Percentiles rank a stretch among this genome's conserved stretches.
Conservation (phyloP, 2,113 vertebrate genomes). For the Capreolus pygargus region DNA sequence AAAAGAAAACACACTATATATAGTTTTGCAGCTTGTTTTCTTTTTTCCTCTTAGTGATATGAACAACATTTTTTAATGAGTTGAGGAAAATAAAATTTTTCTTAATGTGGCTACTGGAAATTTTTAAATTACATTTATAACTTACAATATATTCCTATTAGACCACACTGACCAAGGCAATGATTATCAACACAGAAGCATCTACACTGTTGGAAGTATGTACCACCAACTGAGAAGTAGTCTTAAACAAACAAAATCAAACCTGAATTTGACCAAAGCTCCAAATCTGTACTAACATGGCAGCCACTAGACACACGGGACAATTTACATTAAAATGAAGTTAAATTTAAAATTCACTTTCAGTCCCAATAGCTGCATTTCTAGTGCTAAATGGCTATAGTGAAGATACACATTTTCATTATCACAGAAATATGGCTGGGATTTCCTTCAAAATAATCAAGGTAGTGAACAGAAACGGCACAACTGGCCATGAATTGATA, state of each 20-base stretch:
- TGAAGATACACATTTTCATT: background rate
- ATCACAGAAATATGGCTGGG: background rate
- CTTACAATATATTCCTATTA: background rate
- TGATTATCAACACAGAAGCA: background rate
- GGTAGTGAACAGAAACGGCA: background rate
- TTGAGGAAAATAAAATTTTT: background rate
- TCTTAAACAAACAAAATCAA: background rate
- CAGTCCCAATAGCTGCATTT: background rate
- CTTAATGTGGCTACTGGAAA: background rate
- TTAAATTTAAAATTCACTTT: constrained; percentile 13
- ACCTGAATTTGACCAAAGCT: background rate
- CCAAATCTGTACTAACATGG: background rate
- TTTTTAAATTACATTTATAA: background rate
- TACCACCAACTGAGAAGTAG: background rate
- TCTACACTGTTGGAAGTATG: background rate
- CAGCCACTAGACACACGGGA: background rate
- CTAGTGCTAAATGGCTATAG: background rate
- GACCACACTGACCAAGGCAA: background rate
- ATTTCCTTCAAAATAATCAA: constrained; percentile 13
- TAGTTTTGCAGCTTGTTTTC: background rate
- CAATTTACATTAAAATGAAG: background rate
- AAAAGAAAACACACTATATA: background rate
- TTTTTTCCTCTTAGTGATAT: background rate
- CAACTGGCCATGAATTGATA: background rate
- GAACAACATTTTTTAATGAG: constrained; percentile 11